Base-by-base conservation (phyloP, 2,888 invertebrate genomes). In the Dynastes maya region DNA sequence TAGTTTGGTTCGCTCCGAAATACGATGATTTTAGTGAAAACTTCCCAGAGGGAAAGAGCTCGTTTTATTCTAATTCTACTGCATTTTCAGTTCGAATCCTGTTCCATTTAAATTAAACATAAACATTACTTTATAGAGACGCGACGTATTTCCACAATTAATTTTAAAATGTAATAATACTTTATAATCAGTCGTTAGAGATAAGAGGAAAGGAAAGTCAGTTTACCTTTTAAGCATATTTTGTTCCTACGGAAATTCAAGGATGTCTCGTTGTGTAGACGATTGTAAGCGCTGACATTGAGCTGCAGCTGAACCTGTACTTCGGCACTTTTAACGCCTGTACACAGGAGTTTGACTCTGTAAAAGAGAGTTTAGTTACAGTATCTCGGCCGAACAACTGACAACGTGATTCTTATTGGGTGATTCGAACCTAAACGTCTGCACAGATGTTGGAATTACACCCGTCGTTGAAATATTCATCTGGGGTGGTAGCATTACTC, bases 401-500 rank as follows among this genome's bases (percentile, higher is more conserved):
- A 45, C 6, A 45, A 45, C 9, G 9, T 8, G 45, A 53, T 22
- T 13, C 11, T 37, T 64, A 5, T 83, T 81, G 84, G 85, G 45
- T 9, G 45, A 45, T 55, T 13, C 88, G 88, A 87, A 92, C 91
- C 92, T 91, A 89, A 94, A 96, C 82, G 94, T 94, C 89, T 95
- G 94, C 84, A 94, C 91, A 83, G 92, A 92, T 82, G 93, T 92
- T 76, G 97, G 96, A 81, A 97, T 95, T 85, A 92, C 91, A 68
- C 97, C 97, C 83, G 91, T 92, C 84, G 93, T 93, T 76, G 96
- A 94, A 85, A 97, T 95, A 90, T 96, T 96, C 86, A 97, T 93
- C 86, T 93, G 92, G 13, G 97, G 97, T 83, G 93, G 92, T 84
- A 93, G 89, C 90, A 97, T 92, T 83, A 95, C 96, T 85, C 93